Conservation (phyloP, 2,888 invertebrate species). For the Dromius quadrimaculatus region DNA sequence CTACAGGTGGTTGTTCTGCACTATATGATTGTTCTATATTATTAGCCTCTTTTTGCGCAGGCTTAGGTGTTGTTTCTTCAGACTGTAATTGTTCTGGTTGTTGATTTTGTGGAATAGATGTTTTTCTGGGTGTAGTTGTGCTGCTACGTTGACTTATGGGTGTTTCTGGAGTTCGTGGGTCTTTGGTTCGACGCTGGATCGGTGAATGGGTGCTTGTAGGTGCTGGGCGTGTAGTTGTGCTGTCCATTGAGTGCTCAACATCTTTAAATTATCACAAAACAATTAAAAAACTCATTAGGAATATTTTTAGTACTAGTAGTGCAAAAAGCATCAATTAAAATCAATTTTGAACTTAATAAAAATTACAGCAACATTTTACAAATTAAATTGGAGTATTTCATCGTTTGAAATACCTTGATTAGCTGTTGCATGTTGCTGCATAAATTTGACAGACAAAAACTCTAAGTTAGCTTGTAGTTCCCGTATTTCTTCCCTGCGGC, state of each 20-base stretch:
- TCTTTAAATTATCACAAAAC: neutral
- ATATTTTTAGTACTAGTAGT: conserved; percentile 18
- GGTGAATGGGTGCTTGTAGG: conserved; percentile 53
- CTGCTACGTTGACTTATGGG: conserved; percentile 25
- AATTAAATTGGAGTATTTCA: neutral
- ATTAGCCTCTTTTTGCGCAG: conserved; percentile 28
- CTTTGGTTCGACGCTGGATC: conserved; percentile 16
- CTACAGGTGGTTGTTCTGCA: neutral
- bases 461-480: conserved; percentile 85
- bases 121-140: neutral
- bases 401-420: conserved; percentile 42
- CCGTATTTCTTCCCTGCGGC: conserved; percentile 81
- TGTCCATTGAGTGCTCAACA: conserved; percentile 1
- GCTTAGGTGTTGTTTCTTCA: conserved; percentile 1
- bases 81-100: neutral
- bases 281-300: neutral
- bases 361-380: neutral
- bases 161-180: neutral
- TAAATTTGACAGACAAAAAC: conserved; percentile 69
- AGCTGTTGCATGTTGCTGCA: conserved; percentile 57
- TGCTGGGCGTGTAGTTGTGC: conserved; percentile 39
- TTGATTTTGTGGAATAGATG: neutral
- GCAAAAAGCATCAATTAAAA: neutral
- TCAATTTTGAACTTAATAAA: neutral
- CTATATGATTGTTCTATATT: conserved; percentile 15